Evolutionary conservation across 2,113 vertebrate species (phyloP).

Genomic region (Mustelus asterias): DNA sequence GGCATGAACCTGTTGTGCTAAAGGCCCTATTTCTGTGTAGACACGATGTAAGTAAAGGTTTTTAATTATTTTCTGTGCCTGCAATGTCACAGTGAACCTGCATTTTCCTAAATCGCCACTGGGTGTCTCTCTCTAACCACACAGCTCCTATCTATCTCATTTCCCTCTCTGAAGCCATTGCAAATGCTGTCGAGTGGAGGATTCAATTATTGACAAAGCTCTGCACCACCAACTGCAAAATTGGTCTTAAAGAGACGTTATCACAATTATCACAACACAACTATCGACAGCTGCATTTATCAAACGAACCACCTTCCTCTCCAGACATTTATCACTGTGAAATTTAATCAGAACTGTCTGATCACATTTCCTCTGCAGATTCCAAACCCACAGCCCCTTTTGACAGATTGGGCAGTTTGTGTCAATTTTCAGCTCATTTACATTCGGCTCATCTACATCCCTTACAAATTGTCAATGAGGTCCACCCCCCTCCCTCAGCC

Average conservation of each 20-base stretch:
- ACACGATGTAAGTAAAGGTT: background rate
- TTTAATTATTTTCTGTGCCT: background rate
- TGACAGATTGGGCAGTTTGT: too few relatives aligned
- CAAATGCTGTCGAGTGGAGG: background rate
- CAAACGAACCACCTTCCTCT: background rate
- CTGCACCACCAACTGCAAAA: background rate
- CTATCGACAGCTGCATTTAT: background rate
- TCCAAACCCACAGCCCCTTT: background rate
- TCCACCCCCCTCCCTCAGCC: too few relatives aligned
- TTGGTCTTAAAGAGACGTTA: background rate
- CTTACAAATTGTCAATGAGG: background rate
- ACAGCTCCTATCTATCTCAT: background rate
- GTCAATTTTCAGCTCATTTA: background rate
- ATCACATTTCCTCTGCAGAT: background rate
- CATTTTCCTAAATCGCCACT: background rate
- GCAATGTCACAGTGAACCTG: background rate
- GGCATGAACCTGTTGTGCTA: background rate
- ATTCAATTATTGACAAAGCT: background rate
- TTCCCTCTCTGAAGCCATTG: background rate
- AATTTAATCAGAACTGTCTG: background rate
- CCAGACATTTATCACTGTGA: background rate
- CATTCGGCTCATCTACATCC: background rate
- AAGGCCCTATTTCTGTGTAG: background rate
- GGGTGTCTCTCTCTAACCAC: background rate
- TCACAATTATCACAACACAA: too few relatives aligned